Base-by-base conservation (phyloP, 2,888 invertebrate genomes). In the Listrodromus nycthemerus region DNA sequence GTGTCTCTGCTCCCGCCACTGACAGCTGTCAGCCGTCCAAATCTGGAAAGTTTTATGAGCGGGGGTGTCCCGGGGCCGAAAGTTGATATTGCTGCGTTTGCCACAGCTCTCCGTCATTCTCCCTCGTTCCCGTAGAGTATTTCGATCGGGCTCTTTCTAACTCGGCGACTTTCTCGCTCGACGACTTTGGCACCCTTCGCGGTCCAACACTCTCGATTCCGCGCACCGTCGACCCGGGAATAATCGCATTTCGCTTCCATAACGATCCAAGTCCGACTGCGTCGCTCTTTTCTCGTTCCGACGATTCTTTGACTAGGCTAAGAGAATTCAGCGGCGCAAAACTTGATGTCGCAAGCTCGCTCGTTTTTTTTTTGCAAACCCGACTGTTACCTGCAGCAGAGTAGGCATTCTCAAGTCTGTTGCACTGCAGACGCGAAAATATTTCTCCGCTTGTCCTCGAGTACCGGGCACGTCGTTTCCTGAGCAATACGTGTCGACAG, bases 41-140 rank as follows among this genome's bases (percentile, higher is more conserved):
- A 86, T 86, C 87, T 84, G 86, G 86, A 90, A 91, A 92, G 89
- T 92, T 92, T 90, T 87, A 89, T 89, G 86, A 87, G 76, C 24
- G 48, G 55, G 30, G 63, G 50, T 66, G 69, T 67, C 80, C 77
- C 73, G 77, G 63, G 85, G 83, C 83, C 87, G 86, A 89, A 89
- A 90, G 88, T 89, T 91, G 89, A 92, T 91, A 92, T 91, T 90
- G 91, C 91, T 89, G 89, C 87, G 91, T 89, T 91, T 89, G 91
- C 92, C 63, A 30, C n/a, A 71, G 61, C 73, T 80, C 65, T 58
- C 65, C 52, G 45, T 70, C 33, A 24, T 75, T 70, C 75, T 27
- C 61, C 48, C 4, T 55, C 21, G 70, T 19, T 70, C 5, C 45
- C 61, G 67, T 66, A 7, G 16, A 69, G 78, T 67, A 73, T 77